Base-by-base conservation (phyloP, 2,113 vertebrate genomes). In the Neogale vison region DNA sequence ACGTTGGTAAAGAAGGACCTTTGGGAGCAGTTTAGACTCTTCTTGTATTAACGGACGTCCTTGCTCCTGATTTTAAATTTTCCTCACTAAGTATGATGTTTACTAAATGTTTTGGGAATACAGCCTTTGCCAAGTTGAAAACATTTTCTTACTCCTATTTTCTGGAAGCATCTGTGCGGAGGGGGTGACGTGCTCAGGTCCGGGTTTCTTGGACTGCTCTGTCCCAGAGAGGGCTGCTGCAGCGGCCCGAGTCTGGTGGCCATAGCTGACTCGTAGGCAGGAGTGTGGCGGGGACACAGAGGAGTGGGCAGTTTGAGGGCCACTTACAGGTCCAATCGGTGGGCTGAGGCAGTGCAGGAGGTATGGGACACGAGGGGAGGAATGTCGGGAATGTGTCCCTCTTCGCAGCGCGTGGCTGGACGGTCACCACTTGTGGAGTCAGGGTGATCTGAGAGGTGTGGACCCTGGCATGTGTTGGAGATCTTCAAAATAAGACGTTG, bases 381-480 rank as follows among this genome's bases (percentile, higher is more conserved):
- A 24, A 13, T 6, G 12, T 31, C 34, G 26, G 1, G 17, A 57
- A 15, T 7, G 52, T 11, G 13, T 3, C 13, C 69, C 4, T 0
- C 2, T 1, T 34, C 63, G 67, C 36, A 74, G 50, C 57, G 11
- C 11, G 0, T 21, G 4, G 26, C 31, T 29, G 67, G 8, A 2
- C 7, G 14, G 47, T 6, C 12, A 2, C 74, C 47, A 1, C 0
- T 12, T 29, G 10, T 42, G 4, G 59, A 24, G n/a, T 5, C 17
- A 6, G 20, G 29, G 13, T 9, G 0, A 12, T 2, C 0, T 2
- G 29, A 4, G 81, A 17, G 34, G 7, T 4, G 14, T 1, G 20
- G 21, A 15, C 11, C 8, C 0, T 7, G 69, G 18, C 23, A 0
- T n/a, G 63, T 21, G 5, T 83, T 29, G 15, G 14, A 42, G 82